Evolutionary conservation across 2,797 vertebrate species (phyloP).

Genomic region (Darevskia mixta): DNA sequence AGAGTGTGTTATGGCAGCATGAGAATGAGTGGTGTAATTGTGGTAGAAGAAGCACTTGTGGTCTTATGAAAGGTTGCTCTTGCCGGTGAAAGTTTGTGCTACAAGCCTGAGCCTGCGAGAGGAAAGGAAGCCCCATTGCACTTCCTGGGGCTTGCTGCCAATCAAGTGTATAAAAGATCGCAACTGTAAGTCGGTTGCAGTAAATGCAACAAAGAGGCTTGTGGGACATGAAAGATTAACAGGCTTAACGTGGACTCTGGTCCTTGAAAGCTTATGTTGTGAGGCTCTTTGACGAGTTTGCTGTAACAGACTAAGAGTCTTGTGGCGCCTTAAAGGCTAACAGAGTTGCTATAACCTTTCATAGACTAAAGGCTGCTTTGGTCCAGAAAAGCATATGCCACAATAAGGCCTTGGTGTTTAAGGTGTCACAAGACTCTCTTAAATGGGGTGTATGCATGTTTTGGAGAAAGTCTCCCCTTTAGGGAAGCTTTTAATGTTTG

Average conservation of each 20-base stretch:
- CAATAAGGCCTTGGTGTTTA: neutral
- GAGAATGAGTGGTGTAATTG: neutral
- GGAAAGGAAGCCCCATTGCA: neutral
- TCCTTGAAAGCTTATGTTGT: neutral
- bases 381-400: neutral
- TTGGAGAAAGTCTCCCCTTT: neutral
- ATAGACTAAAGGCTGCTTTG: neutral
- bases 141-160: neutral
- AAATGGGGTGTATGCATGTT: neutral
- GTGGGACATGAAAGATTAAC: neutral
- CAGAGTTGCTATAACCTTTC: neutral
- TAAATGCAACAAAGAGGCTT: neutral
- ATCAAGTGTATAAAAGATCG: neutral
- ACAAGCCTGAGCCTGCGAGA: too few relatives aligned
- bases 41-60: neutral
- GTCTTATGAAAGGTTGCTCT: neutral
- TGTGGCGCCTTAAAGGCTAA: neutral
- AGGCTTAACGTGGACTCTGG: neutral
- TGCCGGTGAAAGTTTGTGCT: neutral
- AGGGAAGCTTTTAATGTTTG: too few relatives aligned
- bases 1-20: neutral
- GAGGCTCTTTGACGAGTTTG: neutral
- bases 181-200: neutral
- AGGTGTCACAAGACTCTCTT: neutral
- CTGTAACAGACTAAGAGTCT: neutral